Conservation (phyloP, 2,797 vertebrate species). For the Loriculus beryllinus region DNA sequence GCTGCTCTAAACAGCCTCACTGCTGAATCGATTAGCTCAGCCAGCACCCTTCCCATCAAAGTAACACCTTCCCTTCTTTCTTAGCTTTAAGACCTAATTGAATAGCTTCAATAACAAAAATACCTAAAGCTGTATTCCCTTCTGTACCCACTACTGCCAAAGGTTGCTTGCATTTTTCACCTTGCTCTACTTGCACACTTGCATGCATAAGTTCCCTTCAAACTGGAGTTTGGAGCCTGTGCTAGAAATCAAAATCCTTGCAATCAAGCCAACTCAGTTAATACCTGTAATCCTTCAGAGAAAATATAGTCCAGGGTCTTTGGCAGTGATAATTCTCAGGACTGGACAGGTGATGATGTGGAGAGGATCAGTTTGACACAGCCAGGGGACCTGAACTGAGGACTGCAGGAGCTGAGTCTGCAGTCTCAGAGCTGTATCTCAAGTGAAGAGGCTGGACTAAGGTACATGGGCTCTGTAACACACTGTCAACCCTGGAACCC, state of each 20-base stretch:
- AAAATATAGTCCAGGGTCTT: not conserved
- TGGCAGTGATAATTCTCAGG: not conserved
- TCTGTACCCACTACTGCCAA: not conserved
- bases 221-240: not conserved
- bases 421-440: not conserved
- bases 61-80: constrained; percentile 31
- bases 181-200: not conserved
- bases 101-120: not conserved
- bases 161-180: not conserved
- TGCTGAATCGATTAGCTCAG: constrained; percentile 57
- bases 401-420: not conserved
- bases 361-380: not conserved
- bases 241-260: not conserved
- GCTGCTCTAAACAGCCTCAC: not conserved
- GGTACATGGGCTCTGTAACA: not conserved
- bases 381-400: not conserved
- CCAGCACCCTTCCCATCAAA: constrained; percentile 25
- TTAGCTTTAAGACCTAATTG: not conserved
- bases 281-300: not conserved
- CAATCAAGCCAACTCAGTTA: not conserved
- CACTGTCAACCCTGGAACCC: not conserved
- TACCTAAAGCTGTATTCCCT: not conserved
- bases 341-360: not conserved
- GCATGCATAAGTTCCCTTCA: not conserved
- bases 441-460: not conserved